phyloP scores from a whole-genome alignment of 2,888 invertebrate species.

The Lamellibrachia columna region DNA sequence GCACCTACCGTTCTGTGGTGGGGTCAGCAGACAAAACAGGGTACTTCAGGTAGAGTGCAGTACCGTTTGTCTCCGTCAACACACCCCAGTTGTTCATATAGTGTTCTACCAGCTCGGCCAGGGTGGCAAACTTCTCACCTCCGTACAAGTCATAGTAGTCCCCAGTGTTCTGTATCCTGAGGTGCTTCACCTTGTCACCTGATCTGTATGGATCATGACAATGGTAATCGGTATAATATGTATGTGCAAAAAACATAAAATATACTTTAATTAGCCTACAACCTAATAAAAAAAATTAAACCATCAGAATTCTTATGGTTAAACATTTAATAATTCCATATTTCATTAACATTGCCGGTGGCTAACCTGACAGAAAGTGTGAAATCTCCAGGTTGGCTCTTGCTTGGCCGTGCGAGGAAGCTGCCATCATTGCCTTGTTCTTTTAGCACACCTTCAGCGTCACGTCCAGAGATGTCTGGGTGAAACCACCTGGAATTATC shows the following conservation, averaged over 20 bases:
- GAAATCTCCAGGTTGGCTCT: constrained; percentile 95
- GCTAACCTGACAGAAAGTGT: constrained; percentile 87
- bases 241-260: no score
- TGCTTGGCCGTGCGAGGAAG: constrained; percentile 94
- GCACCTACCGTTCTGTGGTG: constrained; percentile 85
- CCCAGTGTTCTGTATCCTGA: constrained; percentile 98
- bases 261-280: no score
- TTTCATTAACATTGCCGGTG: background rate
- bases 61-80: constrained; percentile 92
- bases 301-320: no score
- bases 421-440: constrained; percentile 94
- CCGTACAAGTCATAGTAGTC: constrained; percentile 98
- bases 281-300: no score
- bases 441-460: constrained; percentile 91
- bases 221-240: no score
- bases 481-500: constrained; percentile 77
- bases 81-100: constrained; percentile 97
- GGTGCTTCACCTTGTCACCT: constrained; percentile 94
- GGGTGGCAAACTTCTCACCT: constrained; percentile 93
- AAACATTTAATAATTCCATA: no score
- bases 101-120: constrained; percentile 95
- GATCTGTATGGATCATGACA: constrained; percentile 71
- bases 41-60: constrained; percentile 89
- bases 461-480: constrained; percentile 93
- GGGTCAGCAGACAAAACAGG: constrained; percentile 96